Evolutionary conservation across 2,113 vertebrate genomes (phyloP).

Genomic region (Sporophila hypoxantha): DNA sequence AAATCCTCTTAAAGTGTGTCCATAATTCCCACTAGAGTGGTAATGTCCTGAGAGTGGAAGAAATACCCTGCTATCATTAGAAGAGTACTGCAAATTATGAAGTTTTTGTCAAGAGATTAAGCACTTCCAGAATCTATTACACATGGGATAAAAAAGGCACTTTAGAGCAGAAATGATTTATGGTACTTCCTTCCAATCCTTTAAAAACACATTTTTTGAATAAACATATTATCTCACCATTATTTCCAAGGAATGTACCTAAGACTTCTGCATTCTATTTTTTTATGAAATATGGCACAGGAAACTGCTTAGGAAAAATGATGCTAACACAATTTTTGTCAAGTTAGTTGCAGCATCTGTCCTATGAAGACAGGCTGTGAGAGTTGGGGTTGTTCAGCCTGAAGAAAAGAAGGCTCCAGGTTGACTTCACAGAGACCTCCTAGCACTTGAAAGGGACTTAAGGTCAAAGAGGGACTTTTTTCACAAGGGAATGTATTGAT

Average conservation of each 20-base stretch:
- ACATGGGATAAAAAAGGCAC: neutral
- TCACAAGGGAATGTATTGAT: neutral
- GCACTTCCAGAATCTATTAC: slow-evolving; percentile 23
- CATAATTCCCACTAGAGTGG: slow-evolving; percentile 43
- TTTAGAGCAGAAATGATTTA: neutral
- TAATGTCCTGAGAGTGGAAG: slow-evolving; percentile 44
- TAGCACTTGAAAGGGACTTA: neutral
- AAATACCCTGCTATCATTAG: slow-evolving; percentile 40
- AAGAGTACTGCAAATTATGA: slow-evolving; percentile 23
- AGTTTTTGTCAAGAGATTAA: slow-evolving; percentile 55
- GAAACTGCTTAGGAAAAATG: neutral
- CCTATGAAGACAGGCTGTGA: neutral
- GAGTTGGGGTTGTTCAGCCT: neutral
- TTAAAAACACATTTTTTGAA: slow-evolving; percentile 8
- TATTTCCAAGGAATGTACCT: neutral
- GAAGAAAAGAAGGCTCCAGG: neutral
- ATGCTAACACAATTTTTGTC: neutral
- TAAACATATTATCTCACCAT: neutral
- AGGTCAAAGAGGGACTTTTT: neutral
- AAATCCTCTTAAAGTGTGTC: slow-evolving; percentile 59
- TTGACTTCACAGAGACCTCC: neutral
- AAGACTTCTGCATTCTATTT: neutral
- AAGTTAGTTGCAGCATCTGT: neutral
- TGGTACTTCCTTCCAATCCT: neutral
- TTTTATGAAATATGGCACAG: neutral